Evolutionary conservation across 1,140 invertebrate genomes (phyloP).

Genomic region (Drepana arcuata): DNA sequence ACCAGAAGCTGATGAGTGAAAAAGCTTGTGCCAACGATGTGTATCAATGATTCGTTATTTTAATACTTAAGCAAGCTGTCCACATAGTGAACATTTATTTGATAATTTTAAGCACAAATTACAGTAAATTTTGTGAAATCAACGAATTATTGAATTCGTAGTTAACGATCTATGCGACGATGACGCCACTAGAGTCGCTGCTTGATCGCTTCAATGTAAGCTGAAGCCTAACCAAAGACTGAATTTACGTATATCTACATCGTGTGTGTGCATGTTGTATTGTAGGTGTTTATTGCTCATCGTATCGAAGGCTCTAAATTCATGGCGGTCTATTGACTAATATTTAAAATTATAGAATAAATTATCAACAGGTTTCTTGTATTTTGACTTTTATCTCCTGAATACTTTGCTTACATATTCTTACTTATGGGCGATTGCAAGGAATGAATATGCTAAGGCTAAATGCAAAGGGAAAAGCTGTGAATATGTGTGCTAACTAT

Average conservation of each 20-base stretch:
- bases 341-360: conserved; percentile 44
- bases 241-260: conserved; percentile 55
- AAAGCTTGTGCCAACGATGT: conserved; percentile 28
- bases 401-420: too few species aligned
- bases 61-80: conserved; percentile 29
- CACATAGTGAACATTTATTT: conserved; percentile 21
- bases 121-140: conserved; percentile 12
- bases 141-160: too few species aligned
- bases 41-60: conserved; percentile 23
- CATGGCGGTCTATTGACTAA: conserved; percentile 63
- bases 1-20: conserved; percentile 28
- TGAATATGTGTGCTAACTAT: too few species aligned
- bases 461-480: too few species aligned
- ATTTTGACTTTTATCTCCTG: too few species aligned
- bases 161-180: conserved; percentile 14
- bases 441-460: too few species aligned
- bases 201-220: conserved; percentile 6
- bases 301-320: conserved; percentile 45
- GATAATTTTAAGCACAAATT: conserved; percentile 48
- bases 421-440: too few species aligned
- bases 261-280: conserved; percentile 28
- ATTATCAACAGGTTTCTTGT: too few species aligned
- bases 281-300: conserved; percentile 54
- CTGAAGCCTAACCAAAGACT: conserved; percentile 63
- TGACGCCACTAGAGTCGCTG: neutral